phyloP scores from a whole-genome alignment of 2,797 vertebrate genomes.

The Microctenopoma steveboyesi region DNA sequence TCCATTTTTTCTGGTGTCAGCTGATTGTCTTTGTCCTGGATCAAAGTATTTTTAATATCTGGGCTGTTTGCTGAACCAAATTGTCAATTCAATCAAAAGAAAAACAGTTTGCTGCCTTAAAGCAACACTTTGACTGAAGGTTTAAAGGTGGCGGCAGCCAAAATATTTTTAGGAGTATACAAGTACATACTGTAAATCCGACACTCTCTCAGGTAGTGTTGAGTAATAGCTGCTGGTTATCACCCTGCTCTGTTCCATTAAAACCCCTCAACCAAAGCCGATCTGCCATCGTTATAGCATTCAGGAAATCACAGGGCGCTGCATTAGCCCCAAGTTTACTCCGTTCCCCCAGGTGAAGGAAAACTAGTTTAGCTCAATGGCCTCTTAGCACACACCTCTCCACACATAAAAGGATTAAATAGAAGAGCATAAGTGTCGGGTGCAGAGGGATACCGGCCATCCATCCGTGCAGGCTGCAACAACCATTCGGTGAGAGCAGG shows the following conservation, averaged over 20 bases:
- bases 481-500: conserved; percentile 23
- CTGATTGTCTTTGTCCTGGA: too few species aligned
- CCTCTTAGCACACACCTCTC: conserved; percentile 57
- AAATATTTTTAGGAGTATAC: neutral
- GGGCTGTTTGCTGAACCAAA: neutral
- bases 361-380: conserved; percentile 60
- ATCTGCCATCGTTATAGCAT: conserved; percentile 45
- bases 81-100: neutral
- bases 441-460: conserved; percentile 44
- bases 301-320: conserved; percentile 37
- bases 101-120: neutral
- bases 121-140: neutral
- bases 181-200: conserved; percentile 1
- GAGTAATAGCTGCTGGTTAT: conserved; percentile 32
- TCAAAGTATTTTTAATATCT: too few species aligned
- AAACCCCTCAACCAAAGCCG: conserved; percentile 42
- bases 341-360: conserved; percentile 27
- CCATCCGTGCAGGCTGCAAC: conserved; percentile 39
- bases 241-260: conserved; percentile 40
- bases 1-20: neutral
- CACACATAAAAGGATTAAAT: conserved; percentile 48
- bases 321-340: conserved; percentile 46
- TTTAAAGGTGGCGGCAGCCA: neutral
- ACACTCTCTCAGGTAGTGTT: conserved; percentile 10
- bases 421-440: conserved; percentile 42